Percentiles rank a stretch among this genome's conserved stretches.
Conservation (phyloP, 2,888 invertebrate species). For the Kryphioiulus occultus region DNA sequence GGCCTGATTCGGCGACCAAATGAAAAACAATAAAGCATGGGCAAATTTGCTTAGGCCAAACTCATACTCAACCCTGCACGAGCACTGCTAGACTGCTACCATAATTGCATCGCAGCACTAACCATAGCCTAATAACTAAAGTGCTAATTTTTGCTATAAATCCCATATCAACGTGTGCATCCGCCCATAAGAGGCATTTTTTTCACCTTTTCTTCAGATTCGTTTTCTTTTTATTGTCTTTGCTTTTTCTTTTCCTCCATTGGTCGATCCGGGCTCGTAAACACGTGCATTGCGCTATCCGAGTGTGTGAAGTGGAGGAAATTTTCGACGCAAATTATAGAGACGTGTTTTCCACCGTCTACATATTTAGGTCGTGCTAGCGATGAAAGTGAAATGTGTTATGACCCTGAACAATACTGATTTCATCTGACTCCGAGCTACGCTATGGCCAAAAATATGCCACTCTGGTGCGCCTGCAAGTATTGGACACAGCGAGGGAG, state of each 20-base stretch:
- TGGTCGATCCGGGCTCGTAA: background rate
- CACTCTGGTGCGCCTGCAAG: background rate
- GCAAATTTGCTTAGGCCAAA: background rate
- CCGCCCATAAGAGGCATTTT: background rate
- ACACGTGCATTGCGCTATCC: background rate
- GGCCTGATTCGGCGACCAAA: slow-evolving; percentile 13
- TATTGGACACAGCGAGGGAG: slow-evolving; percentile 23
- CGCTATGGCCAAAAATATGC: background rate
- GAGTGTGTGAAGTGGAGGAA: background rate
- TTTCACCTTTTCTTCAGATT: background rate
- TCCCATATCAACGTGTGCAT: background rate
- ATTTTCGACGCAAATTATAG: background rate
- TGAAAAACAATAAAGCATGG: background rate
- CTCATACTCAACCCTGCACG: background rate
- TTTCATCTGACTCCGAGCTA: background rate
- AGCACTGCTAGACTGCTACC: background rate
- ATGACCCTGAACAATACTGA: slow-evolving; percentile 23
- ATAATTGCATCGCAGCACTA: slow-evolving; percentile 14
- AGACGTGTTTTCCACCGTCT: slow-evolving; percentile 15
- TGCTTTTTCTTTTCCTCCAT: background rate
- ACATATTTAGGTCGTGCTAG: slow-evolving; percentile 16
- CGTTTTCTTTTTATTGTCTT: slow-evolving; percentile 14
- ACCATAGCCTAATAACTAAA: background rate
- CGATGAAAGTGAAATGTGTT: slow-evolving; percentile 23
- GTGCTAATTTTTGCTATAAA: slow-evolving; percentile 1